Conservation (phyloP, 2,888 invertebrate genomes). For the Yponomeuta sedellus region DNA sequence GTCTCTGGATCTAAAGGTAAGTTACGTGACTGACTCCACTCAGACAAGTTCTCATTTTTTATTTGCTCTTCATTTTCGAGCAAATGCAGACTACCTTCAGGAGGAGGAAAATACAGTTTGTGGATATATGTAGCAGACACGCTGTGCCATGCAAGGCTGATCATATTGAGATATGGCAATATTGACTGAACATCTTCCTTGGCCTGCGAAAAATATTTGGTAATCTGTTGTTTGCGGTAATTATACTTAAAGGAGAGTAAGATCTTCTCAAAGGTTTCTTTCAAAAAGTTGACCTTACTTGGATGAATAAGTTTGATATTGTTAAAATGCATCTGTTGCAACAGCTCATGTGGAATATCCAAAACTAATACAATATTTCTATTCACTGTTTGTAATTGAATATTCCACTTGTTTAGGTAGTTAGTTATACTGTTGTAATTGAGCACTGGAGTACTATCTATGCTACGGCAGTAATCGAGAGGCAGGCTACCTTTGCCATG, state of each 20-base stretch:
- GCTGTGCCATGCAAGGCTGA: conserved; percentile 37
- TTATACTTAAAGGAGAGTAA: conserved; percentile 37
- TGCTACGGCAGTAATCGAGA: conserved; percentile 33
- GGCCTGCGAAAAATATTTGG: conserved; percentile 28
- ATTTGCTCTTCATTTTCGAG: conserved; percentile 24
- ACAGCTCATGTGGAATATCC: conserved; percentile 28
- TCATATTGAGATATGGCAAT: conserved; percentile 33
- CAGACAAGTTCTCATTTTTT: conserved; percentile 30
- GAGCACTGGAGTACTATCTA: conserved; percentile 25
- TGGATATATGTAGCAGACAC: conserved; percentile 32
- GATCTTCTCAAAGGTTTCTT: conserved; percentile 30
- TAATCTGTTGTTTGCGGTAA: conserved; percentile 39
- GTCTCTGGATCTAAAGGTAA: conserved; percentile 28
- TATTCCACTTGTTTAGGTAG: conserved; percentile 35
- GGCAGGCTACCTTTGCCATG: conserved; percentile 30
- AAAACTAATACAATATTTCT: conserved; percentile 30
- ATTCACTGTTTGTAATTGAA: conserved; percentile 27
- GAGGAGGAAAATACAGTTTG: conserved; percentile 29
- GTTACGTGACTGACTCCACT: conserved; percentile 34
- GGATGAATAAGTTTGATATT: conserved; percentile 31
- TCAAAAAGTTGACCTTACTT: conserved; percentile 28
- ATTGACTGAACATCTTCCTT: conserved; percentile 25
- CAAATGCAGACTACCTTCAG: conserved; percentile 27
- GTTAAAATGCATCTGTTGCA: conserved; percentile 26
- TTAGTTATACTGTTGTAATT: conserved; percentile 28